Evolutionary conservation across 2,888 invertebrate genomes (phyloP).

Genomic region (Lamellibrachia columna): DNA sequence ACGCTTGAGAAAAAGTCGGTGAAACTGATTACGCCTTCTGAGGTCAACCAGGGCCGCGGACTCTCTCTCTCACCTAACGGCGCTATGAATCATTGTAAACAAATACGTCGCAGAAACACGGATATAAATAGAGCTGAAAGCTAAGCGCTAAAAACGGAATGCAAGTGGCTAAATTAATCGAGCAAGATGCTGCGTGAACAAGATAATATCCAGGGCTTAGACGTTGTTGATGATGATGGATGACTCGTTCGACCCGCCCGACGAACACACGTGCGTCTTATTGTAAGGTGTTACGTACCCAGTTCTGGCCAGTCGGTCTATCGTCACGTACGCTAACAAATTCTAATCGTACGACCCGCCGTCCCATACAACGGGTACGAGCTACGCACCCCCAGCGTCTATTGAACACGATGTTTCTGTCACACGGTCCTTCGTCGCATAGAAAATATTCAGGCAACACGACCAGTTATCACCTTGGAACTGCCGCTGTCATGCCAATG

Average conservation of each 20-base stretch:
- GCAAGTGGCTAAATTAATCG: conserved; percentile 6
- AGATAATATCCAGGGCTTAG: background rate
- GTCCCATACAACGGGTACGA: too few species aligned
- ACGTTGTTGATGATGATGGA: background rate
- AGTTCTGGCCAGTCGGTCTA: background rate
- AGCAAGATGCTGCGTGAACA: background rate
- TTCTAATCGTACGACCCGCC: too few species aligned
- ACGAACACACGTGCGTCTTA: background rate
- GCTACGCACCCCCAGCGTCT: too few species aligned
- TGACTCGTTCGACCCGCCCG: background rate
- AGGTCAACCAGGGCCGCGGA: background rate
- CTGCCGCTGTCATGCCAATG: too few species aligned
- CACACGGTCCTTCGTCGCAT: too few species aligned
- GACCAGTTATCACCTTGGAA: too few species aligned
- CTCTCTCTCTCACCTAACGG: background rate
- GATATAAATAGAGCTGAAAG: background rate
- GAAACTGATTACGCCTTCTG: background rate
- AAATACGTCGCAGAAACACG: background rate
- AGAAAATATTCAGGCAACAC: too few species aligned
- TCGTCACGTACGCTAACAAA: background rate
- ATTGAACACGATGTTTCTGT: too few species aligned
- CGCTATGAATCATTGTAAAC: background rate
- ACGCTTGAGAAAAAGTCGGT: background rate
- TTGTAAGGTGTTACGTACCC: background rate
- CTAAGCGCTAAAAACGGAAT: background rate